A percentile compares a stretch with the other conserved stretches of the same genome.
These are phyloP conservation scores for Elachura formosa DNA, from an alignment of 2,113 vertebrate species.

Conservation along the genomic window DNA sequence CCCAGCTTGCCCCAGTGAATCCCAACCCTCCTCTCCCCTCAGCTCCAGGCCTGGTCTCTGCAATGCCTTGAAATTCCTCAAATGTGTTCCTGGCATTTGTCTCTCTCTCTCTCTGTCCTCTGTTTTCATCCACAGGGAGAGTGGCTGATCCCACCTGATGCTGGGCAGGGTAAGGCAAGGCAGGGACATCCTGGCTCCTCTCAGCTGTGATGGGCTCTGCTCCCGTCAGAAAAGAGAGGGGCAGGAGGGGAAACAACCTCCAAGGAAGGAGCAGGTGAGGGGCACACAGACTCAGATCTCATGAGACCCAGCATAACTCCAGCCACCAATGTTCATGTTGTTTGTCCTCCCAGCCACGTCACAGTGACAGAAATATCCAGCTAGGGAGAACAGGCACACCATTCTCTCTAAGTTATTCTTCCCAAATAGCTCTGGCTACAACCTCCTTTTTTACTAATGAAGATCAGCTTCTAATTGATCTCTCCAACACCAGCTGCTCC, in stretches of 20 bases:
- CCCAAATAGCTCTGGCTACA: neutral
- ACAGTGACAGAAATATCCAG: neutral
- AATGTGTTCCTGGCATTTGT: neutral
- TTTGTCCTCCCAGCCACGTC: neutral
- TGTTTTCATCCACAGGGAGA: neutral
- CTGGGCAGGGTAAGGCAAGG: neutral
- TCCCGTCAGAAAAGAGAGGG: neutral
- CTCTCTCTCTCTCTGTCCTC: neutral
- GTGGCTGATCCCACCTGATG: neutral
- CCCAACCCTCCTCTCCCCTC: neutral
- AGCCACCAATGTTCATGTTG: neutral
- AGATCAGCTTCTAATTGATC: neutral
- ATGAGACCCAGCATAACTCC: too few relatives aligned
- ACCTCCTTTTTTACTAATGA: neutral
- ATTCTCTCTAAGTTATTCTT: neutral
- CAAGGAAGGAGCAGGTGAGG: neutral
- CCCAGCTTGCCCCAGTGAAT: neutral
- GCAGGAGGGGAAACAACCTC: neutral
- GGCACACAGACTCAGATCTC: too few relatives aligned
- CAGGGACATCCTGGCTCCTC: neutral
- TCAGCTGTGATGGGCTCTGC: neutral
- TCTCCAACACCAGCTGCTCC: neutral
- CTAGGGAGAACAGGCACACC: neutral
- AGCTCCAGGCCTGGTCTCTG: neutral
- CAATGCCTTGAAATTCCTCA: neutral